Percentiles rank a stretch among this genome's conserved stretches.
These are phyloP conservation scores for Oryzias dopingdopingensis DNA, from an alignment of 2,797 vertebrate genomes.

Conservation along the genomic window DNA sequence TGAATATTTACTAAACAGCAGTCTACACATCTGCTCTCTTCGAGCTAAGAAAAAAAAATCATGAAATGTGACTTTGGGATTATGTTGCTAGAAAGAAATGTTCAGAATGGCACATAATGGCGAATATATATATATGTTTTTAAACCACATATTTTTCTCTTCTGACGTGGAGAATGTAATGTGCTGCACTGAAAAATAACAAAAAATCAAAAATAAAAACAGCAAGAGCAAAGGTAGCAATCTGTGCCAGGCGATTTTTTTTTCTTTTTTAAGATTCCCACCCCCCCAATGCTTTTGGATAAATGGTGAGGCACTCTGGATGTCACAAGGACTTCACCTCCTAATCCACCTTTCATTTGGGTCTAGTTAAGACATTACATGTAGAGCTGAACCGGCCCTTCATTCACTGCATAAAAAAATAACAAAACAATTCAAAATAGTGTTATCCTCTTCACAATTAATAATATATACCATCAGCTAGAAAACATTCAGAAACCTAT, in stretches of 20 bases:
- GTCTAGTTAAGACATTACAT: conserved; percentile 62
- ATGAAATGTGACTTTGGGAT: conserved; percentile 3
- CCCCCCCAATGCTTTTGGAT: conserved; percentile 39
- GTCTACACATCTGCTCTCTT: background rate
- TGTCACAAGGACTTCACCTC: conserved; percentile 45
- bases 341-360: conserved; percentile 23
- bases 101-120: conserved; percentile 43
- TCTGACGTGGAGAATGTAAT: conserved; percentile 32
- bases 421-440: conserved; percentile 70
- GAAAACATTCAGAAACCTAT: conserved; percentile 52
- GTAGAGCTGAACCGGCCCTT: conserved; percentile 57
- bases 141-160: conserved; percentile 18
- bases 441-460: conserved; percentile 61
- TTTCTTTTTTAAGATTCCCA: conserved; percentile 35
- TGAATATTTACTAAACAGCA: no score
- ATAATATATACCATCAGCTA: conserved; percentile 46
- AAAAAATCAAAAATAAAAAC: conserved; percentile 23
- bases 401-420: conserved; percentile 64
- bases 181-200: conserved; percentile 26
- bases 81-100: conserved; percentile 5
- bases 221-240: conserved; percentile 58
- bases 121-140: conserved; percentile 3
- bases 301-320: conserved; percentile 76
- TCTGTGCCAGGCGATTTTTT: conserved; percentile 26
- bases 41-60: conserved; percentile 1